Conservation (phyloP, 1,140 invertebrate genomes). For the Anastrepha obliqua region DNA sequence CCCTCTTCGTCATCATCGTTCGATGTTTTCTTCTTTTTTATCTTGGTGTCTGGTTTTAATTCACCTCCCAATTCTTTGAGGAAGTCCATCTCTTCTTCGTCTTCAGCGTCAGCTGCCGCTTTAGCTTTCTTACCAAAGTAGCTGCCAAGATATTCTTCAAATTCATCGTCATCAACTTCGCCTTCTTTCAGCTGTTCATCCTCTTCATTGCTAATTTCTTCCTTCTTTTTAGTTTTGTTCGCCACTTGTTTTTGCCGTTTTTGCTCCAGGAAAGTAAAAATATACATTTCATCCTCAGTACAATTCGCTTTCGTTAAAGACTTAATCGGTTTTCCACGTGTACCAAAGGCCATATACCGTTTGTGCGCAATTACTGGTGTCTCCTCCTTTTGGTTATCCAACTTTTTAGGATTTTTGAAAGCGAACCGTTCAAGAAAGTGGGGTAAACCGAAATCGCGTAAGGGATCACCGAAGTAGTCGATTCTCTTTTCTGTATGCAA, state of each 20-base stretch:
- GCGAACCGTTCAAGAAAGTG: slow-evolving; percentile 95
- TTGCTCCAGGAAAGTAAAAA: slow-evolving; percentile 72
- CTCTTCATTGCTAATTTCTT: slow-evolving; percentile 54
- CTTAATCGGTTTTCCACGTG: slow-evolving; percentile 67
- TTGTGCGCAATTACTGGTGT: slow-evolving; percentile 66
- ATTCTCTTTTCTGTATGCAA: slow-evolving; percentile 80
- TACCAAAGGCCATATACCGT: slow-evolving; percentile 65
- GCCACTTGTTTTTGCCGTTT: slow-evolving; percentile 67
- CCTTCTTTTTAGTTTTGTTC: slow-evolving; percentile 64
- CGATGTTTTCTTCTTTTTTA: slow-evolving; percentile 73
- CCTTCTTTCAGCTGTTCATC: slow-evolving; percentile 79
- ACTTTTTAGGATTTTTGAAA: slow-evolving; percentile 95
- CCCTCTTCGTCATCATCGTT: slow-evolving; percentile 65
- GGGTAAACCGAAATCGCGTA: slow-evolving; percentile 92
- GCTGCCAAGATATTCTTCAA: slow-evolving; percentile 83
- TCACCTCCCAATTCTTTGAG: slow-evolving; percentile 68
- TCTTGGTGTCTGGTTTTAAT: slow-evolving; percentile 64
- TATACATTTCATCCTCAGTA: slow-evolving; percentile 72
- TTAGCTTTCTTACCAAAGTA: slow-evolving; percentile 76
- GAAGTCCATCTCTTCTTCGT: slow-evolving; percentile 72
- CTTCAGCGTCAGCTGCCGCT: slow-evolving; percentile 71
- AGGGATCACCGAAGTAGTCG: slow-evolving; percentile 92
- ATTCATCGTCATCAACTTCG: slow-evolving; percentile 92
- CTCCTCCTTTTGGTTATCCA: slow-evolving; percentile 74
- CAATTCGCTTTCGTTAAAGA: slow-evolving; percentile 67